These are phyloP conservation scores for Ferrisia virgata DNA, from an alignment of 2,888 invertebrate species.

Conservation along the genomic window DNA sequence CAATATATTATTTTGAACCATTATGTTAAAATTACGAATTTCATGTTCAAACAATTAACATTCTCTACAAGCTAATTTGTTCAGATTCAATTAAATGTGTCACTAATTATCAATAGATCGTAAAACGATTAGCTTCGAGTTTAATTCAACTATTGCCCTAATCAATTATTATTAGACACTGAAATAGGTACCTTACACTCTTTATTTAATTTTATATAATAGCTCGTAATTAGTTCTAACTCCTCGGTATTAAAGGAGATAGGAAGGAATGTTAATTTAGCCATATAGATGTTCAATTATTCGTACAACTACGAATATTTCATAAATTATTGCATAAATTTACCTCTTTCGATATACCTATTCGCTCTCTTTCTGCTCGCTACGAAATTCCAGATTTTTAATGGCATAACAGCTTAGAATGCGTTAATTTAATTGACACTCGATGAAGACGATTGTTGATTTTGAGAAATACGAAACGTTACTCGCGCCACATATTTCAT, in stretches of 20 bases:
- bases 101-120: neutral
- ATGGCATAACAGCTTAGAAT: neutral
- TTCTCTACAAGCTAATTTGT: neutral
- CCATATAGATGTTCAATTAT: no score
- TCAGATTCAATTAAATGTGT: neutral
- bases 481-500: neutral
- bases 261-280: neutral
- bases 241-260: neutral
- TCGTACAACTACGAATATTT: no score
- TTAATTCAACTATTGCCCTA: neutral
- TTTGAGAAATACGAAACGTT: neutral
- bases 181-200: neutral
- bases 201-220: neutral
- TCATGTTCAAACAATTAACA: neutral
- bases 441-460: conserved; percentile 14
- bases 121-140: neutral
- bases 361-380: neutral
- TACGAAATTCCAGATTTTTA: neutral
- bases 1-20: neutral
- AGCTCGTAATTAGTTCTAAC: neutral
- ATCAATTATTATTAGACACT: neutral
- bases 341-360: no score
- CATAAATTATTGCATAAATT: neutral
- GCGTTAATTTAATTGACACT: conserved; percentile 13
- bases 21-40: neutral